Evolutionary conservation across 2,888 invertebrate species (phyloP), one percentile per base, ranked within the genome.

Genomic region (Drosophila melanosoma): DNA sequence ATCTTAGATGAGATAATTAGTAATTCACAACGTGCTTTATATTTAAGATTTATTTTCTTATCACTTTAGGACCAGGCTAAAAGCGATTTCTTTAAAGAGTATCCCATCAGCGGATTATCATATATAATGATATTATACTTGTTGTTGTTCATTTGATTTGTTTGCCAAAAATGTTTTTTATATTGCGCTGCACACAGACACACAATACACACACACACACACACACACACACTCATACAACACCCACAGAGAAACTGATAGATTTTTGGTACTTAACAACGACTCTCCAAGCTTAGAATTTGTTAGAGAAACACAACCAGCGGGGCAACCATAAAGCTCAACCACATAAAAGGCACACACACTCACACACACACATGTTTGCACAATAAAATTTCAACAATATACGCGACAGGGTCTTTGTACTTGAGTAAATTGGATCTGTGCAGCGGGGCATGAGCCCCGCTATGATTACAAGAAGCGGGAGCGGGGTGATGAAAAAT

Each of bases 341-440:
- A 57, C 67, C 69, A 69, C 54, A 71, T 45, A 38, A 67, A 52
- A 8, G 12, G 15, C 69, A 54, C 49, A 33, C 40, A 40, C 53
- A 42, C 32, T 23, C 40, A 52, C 42, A 26, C 35, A 56, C 45
- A 58, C 48, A 49, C 49, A 85, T 89, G 90, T 86, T 86, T 89
- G 88, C 70, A 89, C 88, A 85, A 85, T 85, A 85, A 89, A 85
- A 88, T 85, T 89, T 86, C 70, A 89, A 81, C 90, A 89, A 89
- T 87, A 81, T 89, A 36, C 88, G 88, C 86, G 90, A 87, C 81
- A 71, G 69, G 85, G 81, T 84, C 88, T 89, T 85, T 89, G 90
- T 85, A 87, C 85, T 85, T 89, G 90, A 89, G 88, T 85, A 89
- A 85, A 85, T 85, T 85, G 85, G 85, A 89, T 85, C 83, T 85